Evolutionary conservation across 2,797 vertebrate genomes (phyloP).

Genomic region (Notoglanidium macrostoma): DNA sequence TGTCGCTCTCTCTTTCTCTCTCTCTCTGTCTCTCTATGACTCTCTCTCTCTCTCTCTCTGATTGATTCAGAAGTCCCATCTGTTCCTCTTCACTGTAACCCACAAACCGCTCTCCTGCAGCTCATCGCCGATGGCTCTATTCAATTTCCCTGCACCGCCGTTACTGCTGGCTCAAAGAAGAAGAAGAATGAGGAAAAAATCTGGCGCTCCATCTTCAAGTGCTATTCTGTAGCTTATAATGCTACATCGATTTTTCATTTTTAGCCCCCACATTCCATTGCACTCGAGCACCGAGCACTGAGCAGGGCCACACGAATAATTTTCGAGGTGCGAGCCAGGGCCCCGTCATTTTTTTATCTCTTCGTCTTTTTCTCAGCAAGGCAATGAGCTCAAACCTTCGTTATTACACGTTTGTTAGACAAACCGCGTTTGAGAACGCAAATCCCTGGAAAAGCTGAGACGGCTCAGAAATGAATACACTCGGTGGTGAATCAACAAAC

Average conservation of each 20-base stretch:
- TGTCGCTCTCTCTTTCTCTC: no score
- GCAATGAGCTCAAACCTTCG: slow-evolving; percentile 51
- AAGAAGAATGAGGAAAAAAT: slow-evolving; percentile 41
- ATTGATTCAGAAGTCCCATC: slow-evolving; percentile 50
- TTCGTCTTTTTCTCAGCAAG: slow-evolving; percentile 52
- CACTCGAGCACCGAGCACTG: slow-evolving; percentile 34
- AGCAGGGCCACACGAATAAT: background rate
- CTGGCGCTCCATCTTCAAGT: slow-evolving; percentile 41
- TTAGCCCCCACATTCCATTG: slow-evolving; percentile 26
- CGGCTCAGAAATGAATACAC: slow-evolving; percentile 66
- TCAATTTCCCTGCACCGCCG: slow-evolving; percentile 61
- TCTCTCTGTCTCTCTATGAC: no score
- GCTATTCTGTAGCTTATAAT: slow-evolving; percentile 44
- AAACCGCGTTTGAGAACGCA: slow-evolving; percentile 56
- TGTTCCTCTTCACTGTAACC: slow-evolving; percentile 50
- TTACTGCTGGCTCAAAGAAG: slow-evolving; percentile 23
- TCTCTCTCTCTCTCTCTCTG: slow-evolving; percentile 29
- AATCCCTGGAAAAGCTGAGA: slow-evolving; percentile 53
- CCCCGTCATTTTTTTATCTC: background rate
- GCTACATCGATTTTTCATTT: slow-evolving; percentile 47
- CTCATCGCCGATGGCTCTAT: slow-evolving; percentile 62
- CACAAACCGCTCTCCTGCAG: slow-evolving; percentile 59
- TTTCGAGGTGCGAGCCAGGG: background rate
- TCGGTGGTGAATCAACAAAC: slow-evolving; percentile 73
- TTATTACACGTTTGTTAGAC: slow-evolving; percentile 62